Evolutionary conservation across 1,140 invertebrate species (phyloP).

Genomic region (Calycopis cecrops): DNA sequence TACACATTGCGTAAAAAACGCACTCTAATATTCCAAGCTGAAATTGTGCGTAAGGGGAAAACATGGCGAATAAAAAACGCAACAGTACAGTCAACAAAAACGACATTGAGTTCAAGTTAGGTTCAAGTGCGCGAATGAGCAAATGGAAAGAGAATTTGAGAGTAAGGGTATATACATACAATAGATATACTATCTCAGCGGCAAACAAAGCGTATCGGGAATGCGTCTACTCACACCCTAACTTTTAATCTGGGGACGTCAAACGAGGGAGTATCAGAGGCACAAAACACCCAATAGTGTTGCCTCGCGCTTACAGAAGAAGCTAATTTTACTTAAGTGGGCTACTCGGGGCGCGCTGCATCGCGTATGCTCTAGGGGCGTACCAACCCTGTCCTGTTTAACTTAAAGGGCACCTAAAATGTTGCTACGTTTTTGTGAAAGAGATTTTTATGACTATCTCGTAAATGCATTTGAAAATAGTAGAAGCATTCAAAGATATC

Average conservation of each 20-base stretch:
- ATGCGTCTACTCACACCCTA: conserved; percentile 33
- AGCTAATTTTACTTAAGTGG: conserved; percentile 74
- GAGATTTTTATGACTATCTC: no score
- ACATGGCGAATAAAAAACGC: neutral
- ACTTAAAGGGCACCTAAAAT: conserved; percentile 49
- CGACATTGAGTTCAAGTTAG: conserved; percentile 18
- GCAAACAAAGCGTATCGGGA: conserved; percentile 48
- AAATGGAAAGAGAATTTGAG: conserved; percentile 38
- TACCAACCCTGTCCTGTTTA: conserved; percentile 39
- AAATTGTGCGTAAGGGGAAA: no score
- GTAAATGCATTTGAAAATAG: no score
- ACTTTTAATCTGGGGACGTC: conserved; percentile 58
- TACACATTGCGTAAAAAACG: no score
- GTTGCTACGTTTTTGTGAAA: conserved; percentile 9
- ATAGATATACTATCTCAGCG: conserved; percentile 24
- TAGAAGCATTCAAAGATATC: no score
- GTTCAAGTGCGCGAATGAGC: conserved; percentile 29
- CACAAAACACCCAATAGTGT: conserved; percentile 70
- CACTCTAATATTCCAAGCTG: no score
- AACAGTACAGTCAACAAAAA: conserved; percentile 6
- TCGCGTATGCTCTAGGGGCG: conserved; percentile 39
- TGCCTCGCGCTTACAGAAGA: conserved; percentile 64
- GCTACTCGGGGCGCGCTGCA: conserved; percentile 54
- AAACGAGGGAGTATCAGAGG: conserved; percentile 60
- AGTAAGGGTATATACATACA: conserved; percentile 28